These are phyloP conservation scores for Diachrysia chrysitis DNA, from an alignment of 2,888 invertebrate species.

Conservation along the genomic window DNA sequence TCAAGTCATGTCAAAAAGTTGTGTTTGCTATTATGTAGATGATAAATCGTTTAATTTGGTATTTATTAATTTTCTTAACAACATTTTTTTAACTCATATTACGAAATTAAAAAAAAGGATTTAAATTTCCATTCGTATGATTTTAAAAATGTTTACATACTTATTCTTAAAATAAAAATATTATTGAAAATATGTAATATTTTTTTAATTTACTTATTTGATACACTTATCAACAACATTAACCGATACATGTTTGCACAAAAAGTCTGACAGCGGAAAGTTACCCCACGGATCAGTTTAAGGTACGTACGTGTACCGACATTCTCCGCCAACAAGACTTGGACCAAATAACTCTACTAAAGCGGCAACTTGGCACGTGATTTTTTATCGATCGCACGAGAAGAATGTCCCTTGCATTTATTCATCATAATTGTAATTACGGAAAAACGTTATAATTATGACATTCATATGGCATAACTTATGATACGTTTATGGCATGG, in stretches of 20 bases:
- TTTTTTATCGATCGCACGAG: constrained; percentile 20
- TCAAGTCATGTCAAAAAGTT: too few relatives aligned
- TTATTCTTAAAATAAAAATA: too few relatives aligned
- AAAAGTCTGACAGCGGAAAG: constrained; percentile 25
- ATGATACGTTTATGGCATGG: constrained; percentile 27
- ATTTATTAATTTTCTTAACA: too few relatives aligned
- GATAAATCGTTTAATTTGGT: too few relatives aligned
- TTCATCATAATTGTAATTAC: constrained; percentile 31
- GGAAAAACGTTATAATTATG: constrained; percentile 17
- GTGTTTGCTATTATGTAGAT: too few relatives aligned
- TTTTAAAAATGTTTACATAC: too few relatives aligned
- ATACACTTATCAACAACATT: not conserved
- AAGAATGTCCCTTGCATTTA: constrained; percentile 33
- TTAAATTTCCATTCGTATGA: too few relatives aligned
- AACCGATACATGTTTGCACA: not conserved
- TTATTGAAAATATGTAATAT: too few relatives aligned
- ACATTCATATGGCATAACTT: constrained; percentile 18
- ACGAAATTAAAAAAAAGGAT: too few relatives aligned
- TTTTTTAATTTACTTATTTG: too few relatives aligned
- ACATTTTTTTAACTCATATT: too few relatives aligned
- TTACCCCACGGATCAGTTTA: constrained; percentile 20
- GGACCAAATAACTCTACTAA: constrained; percentile 32
- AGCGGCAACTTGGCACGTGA: constrained; percentile 9
- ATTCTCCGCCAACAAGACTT: constrained; percentile 16
- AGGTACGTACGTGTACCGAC: not conserved